Base-by-base conservation (phyloP, 2,797 vertebrate genomes). In the Hippoglossus hippoglossus region DNA sequence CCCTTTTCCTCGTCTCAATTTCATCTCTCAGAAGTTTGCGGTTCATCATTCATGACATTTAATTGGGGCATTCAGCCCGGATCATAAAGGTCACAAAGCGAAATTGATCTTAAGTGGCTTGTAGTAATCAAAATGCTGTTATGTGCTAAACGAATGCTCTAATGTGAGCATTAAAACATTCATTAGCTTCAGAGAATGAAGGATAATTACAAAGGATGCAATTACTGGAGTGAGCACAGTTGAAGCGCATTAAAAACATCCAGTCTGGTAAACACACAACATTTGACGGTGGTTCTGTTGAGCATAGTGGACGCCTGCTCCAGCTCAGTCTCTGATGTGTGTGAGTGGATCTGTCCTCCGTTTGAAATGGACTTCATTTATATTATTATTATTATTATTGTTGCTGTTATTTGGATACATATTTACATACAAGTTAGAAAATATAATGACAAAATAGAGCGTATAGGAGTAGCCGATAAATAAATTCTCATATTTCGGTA, bases 61-160 rank as follows among this genome's bases (percentile, higher is more conserved):
- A 92, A 93, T 93, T 90, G 90, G 81, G 85, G 74, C 83, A 85
- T 92, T 92, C 87, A 85, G 88, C 79, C 73, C 75, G 77, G 84
- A 91, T 92, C 85, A 91, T 85, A 91, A 94, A 94, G 93, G 94
- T 94, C 93, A 94, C 90, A 84, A 73, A 82, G 90, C 83, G 92
- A 92, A 94, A 92, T 91, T 91, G 89, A 89, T 93, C 90, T 93
- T 93, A 94, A 94, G 93, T 93, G 94, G 90, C 90, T 93, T 89
- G 87, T 89, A 89, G 92, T 93, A 93, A 94, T 94, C 91, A 93
- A 93, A 94, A 93, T 89, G 91, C 92, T 93, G 92, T 94, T 94
- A 92, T 91, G 90, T 89, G 88, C 89, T 91, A 91, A 94, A 94
- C 94, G 90, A 93, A 91, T 90, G 91, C 86, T 89, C 90, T 92